Evolutionary conservation across 1,140 invertebrate species (phyloP), one percentile per base, ranked within the genome.

Genomic region (Drosophila sproati): DNA sequence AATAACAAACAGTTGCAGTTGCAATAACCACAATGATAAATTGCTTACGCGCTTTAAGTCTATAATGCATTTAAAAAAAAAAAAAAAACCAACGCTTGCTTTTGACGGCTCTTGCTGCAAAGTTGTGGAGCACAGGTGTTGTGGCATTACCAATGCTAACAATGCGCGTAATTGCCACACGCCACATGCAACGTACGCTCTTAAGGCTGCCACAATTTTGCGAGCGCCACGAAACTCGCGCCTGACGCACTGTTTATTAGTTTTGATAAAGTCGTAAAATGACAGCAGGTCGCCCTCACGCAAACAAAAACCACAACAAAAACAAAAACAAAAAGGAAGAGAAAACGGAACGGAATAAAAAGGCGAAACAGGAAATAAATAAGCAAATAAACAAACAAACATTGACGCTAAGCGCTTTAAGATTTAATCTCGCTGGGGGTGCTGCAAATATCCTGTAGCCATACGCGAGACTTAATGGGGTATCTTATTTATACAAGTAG

Each of bases 211-310:
- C 48, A 29, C 34, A 20, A 20, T 20, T 20, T 20, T 0, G 20
- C 20, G 20, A 20, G 20, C 20, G 20, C 20, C 20, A 48, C 50
- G 28, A 55, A 20, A 20, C 20, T 20, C 20, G 39, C 37, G n/a
- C 37, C 10, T 31, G 48, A 35, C 52, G 62, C 74, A 68, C 67
- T 82, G 64, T 82, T 82, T 87, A 82, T 86, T 82, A 87, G 77
- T 87, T 82, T 74, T 88, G 82, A 88, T 87, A 83, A 80, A 88
- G 83, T 80, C 77, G 83, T 82, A 73, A 82, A 88, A 73, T 48
- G 76, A 62, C 70, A 67, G 64, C 48, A 39, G 63, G 32, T 67
- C 47, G 39, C 54, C 41, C 39, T 5, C 20, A 35, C 20, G 39
- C 37, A 47, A 55, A 45, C 71, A 28, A 5, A 37, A 37, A 2